phyloP scores from a whole-genome alignment of 1,140 invertebrate species.

The Tyrophagus putrescentiae region DNA sequence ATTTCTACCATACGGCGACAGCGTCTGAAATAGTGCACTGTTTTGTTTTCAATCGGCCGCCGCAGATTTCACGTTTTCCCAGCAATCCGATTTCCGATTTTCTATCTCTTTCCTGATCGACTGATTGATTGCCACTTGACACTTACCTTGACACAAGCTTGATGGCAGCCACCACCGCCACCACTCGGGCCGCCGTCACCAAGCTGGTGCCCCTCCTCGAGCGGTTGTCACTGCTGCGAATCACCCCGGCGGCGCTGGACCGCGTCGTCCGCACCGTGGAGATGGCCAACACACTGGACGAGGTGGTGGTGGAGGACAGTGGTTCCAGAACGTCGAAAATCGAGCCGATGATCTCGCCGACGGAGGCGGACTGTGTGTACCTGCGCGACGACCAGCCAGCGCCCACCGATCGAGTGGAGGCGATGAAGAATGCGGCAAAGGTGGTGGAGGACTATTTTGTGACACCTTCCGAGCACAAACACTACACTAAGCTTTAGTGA shows the following conservation, averaged over 20 bases:
- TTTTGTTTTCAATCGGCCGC: not conserved
- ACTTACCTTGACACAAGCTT: not conserved
- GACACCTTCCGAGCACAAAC: conserved; percentile 11
- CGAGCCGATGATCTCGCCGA: conserved; percentile 11
- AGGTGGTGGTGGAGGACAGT: too few relatives aligned
- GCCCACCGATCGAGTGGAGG: not conserved
- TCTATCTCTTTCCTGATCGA: not conserved
- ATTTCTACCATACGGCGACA: too few relatives aligned
- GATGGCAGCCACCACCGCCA: not conserved
- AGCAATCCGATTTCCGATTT: not conserved
- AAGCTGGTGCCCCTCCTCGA: conserved; percentile 13
- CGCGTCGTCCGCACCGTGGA: conserved; percentile 4
- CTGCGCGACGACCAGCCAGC: not conserved
- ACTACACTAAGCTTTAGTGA: conserved; percentile 5
- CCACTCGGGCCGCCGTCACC: not conserved
- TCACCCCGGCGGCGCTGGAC: conserved; percentile 4
- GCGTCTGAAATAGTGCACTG: not conserved
- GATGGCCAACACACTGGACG: not conserved
- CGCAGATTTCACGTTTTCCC: too few relatives aligned
- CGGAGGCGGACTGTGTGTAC: not conserved
- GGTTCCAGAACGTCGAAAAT: not conserved
- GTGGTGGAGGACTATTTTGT: conserved; percentile 11
- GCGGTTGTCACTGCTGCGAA: not conserved
- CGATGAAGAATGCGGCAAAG: not conserved
- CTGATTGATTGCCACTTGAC: not conserved